phyloP scores from a whole-genome alignment of 2,888 invertebrate genomes.

The Perizoma affinitatum region DNA sequence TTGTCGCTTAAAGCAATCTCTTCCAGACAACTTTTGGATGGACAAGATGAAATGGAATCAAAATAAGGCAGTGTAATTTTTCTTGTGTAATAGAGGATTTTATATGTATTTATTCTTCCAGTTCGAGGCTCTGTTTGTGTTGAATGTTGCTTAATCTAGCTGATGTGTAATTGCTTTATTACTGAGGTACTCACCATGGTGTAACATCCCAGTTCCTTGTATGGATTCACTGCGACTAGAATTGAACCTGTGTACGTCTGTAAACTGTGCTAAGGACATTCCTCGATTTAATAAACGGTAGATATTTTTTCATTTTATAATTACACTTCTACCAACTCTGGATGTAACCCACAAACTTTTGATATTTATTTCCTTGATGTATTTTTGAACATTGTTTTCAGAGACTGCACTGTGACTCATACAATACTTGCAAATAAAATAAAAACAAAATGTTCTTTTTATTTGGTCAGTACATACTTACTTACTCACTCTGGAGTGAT shows the following conservation, averaged over 20 bases:
- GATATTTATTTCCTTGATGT: not conserved
- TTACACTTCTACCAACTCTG: not conserved
- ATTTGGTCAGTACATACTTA: no score
- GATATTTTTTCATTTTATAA: not conserved
- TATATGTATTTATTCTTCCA: not conserved
- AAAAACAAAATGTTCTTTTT: no score
- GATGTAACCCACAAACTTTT: not conserved
- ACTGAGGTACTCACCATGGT: slow-evolving; percentile 88
- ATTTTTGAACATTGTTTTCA: slow-evolving; percentile 1
- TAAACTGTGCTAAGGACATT: slow-evolving; percentile 79
- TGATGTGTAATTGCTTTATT: not conserved
- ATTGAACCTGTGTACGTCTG: slow-evolving; percentile 97
- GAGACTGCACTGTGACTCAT: not conserved
- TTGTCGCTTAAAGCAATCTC: no score
- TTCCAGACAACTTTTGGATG: no score
- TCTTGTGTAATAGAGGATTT: no score
- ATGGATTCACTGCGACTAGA: slow-evolving; percentile 96
- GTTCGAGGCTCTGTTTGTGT: no score
- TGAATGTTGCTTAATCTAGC: no score
- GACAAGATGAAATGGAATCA: no score
- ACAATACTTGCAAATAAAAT: not conserved
- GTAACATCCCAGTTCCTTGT: slow-evolving; percentile 95
- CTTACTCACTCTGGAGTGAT: no score
- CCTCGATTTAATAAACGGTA: not conserved
- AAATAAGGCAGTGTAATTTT: no score